Evolutionary conservation across 2,113 vertebrate genomes (phyloP), one percentile per base, ranked within the genome.

Genomic region (Syngnathus scovelli): DNA sequence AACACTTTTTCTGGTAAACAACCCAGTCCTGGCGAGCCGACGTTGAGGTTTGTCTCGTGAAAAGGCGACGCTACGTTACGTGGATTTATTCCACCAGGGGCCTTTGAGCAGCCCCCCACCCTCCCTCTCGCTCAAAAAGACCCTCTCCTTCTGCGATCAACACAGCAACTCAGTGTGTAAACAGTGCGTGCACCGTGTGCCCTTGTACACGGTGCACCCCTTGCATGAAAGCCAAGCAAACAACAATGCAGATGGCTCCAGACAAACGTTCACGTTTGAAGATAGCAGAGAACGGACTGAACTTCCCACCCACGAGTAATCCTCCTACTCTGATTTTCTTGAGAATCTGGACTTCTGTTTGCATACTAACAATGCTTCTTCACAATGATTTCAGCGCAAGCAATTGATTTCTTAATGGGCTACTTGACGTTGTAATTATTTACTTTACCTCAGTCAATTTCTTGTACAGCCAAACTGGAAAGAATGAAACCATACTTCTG

Each of bases 131-230:
- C 73, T 65, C 75, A 23, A 36, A 56, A 56, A 56, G 23, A 56
- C 77, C 70, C 69, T 5, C 52, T 70, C 67, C 39, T 55, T 59
- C 67, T 59, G 46, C 59, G 65, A 73, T 77, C 74, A 78, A 70
- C 70, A 74, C 62, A 38, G 74, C 55, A 38, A 69, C 55, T 68
- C 70, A 78, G 67, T 87, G 87, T 87, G 84, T 87, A 83, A 81
- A 89, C 36, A 85, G 87, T 83, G 81, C 83, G 83, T 66, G 78
- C 82, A 80, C 81, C 72, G 77, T 84, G 80, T 86, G 60, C 74
- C 76, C 76, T 78, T 55, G 68, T 75, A 78, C 72, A 76, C 79
- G 12, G 63, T 71, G 76, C 78, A 80, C 78, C 78, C 80, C 78
- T 46, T 43, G 68, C 75, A 71, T 67, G 75, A 27, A 65, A 44